A percentile compares a stretch with the other conserved stretches of the same genome.
These are phyloP conservation scores for Euwallacea similis DNA, from an alignment of 1,140 invertebrate species.

Conservation along the genomic window DNA sequence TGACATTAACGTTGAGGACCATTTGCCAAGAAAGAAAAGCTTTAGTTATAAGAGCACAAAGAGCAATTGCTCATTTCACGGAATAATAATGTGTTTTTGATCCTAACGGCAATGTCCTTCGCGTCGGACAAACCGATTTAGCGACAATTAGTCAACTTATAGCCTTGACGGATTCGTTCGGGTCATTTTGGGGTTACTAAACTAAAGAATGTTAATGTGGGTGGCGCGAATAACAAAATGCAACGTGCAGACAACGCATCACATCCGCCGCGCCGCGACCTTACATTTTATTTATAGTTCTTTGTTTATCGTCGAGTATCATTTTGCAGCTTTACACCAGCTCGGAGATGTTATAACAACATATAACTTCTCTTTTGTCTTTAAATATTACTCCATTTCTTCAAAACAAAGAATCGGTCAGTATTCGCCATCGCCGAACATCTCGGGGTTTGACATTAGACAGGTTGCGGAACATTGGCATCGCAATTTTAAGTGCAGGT, in stretches of 20 bases:
- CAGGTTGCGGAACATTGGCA: slow-evolving; percentile 22
- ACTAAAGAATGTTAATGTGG: slow-evolving; percentile 43
- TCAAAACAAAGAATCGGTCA: no score
- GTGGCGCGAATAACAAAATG: slow-evolving; percentile 42
- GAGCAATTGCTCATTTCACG: no score
- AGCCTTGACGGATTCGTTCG: slow-evolving; percentile 34
- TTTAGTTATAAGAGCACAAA: no score
- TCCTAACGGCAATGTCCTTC: slow-evolving; percentile 30
- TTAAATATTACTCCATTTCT: no score
- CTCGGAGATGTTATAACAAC: slow-evolving; percentile 23
- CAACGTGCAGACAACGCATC: slow-evolving; percentile 40
- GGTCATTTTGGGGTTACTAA: slow-evolving; percentile 43
- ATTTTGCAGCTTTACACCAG: slow-evolving; percentile 28
- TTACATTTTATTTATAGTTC: slow-evolving; percentile 41
- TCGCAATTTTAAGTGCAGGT: slow-evolving; percentile 31
- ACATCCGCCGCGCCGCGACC: slow-evolving; percentile 37
- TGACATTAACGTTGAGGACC: no score
- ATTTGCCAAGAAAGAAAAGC: no score
- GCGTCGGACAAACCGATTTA: slow-evolving; percentile 35
- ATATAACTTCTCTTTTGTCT: slow-evolving; percentile 2
- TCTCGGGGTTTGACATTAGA: slow-evolving; percentile 13
- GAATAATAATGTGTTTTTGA: no score
- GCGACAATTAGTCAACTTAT: slow-evolving; percentile 36
- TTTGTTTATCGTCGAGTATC: slow-evolving; percentile 39
- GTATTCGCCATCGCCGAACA: no score